These are phyloP conservation scores for Oconnorella tubifera DNA, from an alignment of 2,888 invertebrate species.

Conservation along the genomic window DNA sequence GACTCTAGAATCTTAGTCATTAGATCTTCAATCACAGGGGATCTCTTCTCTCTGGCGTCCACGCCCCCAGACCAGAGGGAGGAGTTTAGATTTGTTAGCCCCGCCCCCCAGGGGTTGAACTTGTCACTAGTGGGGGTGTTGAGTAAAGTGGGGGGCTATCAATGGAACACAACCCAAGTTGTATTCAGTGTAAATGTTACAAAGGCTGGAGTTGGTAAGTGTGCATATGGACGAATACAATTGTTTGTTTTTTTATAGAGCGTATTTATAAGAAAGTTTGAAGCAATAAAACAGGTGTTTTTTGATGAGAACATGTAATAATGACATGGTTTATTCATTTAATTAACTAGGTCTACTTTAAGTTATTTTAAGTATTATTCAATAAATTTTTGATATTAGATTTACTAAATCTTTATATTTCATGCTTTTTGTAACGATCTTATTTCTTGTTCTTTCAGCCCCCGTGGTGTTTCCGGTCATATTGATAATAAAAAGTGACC, in stretches of 20 bases:
- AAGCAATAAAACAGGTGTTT: no score
- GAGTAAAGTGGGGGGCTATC: background rate
- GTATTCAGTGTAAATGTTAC: constrained; percentile 5
- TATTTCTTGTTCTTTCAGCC: background rate
- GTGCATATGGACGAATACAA: no score
- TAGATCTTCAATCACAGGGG: background rate
- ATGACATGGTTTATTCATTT: background rate
- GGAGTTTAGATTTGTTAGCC: background rate
- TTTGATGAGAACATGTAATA: no score
- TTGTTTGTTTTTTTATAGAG: no score
- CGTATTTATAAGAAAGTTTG: no score
- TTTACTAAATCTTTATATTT: background rate
- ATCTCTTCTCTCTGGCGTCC: background rate
- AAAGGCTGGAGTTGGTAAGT: background rate
- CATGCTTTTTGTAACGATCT: background rate
- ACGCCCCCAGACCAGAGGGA: background rate
- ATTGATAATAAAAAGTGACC: constrained; percentile 4
- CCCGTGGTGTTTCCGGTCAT: background rate
- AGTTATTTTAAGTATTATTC: background rate
- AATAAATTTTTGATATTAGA: background rate
- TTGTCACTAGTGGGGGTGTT: background rate
- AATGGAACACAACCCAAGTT: background rate
- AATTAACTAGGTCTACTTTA: background rate
- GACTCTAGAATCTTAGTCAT: background rate
- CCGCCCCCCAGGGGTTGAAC: constrained; percentile 1